phyloP scores from a whole-genome alignment of 2,888 invertebrate genomes.

The Brachycybe producta region DNA sequence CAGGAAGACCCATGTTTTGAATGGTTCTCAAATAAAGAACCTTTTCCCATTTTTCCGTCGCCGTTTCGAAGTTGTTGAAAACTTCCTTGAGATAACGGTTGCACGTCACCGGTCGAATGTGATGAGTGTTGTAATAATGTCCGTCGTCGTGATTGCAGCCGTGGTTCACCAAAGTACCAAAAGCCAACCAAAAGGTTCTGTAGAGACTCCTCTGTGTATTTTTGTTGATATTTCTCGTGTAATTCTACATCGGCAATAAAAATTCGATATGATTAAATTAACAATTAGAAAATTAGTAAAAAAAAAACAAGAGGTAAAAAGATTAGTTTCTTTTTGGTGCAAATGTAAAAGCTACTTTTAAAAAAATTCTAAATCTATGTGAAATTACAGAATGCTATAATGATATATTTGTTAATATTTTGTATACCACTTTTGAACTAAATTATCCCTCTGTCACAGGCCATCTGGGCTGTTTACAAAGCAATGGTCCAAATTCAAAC shows the following conservation, averaged over 20 bases:
- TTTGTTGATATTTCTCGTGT: slow-evolving; percentile 11
- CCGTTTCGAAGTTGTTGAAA: neutral
- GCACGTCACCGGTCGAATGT: slow-evolving; percentile 11
- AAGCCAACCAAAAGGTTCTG: slow-evolving; percentile 12
- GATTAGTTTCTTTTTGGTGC: no score
- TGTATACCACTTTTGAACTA: no score
- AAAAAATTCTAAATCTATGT: no score
- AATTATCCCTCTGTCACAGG: no score
- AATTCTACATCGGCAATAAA: slow-evolving; percentile 5
- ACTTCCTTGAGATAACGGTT: slow-evolving; percentile 10
- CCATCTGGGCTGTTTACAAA: no score
- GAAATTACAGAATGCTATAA: no score
- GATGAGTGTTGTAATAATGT: slow-evolving; percentile 1
- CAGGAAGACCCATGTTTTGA: slow-evolving; percentile 28
- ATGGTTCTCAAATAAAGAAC: slow-evolving; percentile 27
- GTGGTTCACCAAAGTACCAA: slow-evolving; percentile 18
- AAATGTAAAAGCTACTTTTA: no score
- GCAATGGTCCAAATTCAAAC: no score
- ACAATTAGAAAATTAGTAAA: neutral
- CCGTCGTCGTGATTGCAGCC: slow-evolving; percentile 13
- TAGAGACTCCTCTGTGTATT: neutral
- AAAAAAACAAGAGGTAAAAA: no score
- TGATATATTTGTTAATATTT: no score
- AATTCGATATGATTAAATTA: neutral
- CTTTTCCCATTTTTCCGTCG: slow-evolving; percentile 12